Evolutionary conservation across 2,113 vertebrate species (phyloP).

Genomic region (Hemibates koningsi): DNA sequence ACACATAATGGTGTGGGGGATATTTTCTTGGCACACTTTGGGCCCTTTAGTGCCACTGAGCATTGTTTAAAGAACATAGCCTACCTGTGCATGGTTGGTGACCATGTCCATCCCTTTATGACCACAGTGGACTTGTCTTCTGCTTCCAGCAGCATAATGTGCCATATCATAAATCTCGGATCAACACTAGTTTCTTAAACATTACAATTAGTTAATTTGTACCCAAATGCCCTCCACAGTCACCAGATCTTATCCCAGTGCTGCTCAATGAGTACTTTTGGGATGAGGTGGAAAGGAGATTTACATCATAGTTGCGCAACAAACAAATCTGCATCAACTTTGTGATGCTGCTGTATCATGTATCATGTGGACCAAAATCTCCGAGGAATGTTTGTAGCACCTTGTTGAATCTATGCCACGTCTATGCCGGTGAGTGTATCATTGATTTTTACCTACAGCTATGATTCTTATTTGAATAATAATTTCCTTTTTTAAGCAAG

Average conservation of each 20-base stretch:
- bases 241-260: not conserved
- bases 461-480: not conserved
- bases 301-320: fast-evolving
- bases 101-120: fast-evolving
- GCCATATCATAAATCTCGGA: not conserved
- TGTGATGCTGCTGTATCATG: not conserved
- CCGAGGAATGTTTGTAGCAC: fast-evolving
- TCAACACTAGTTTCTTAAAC: not conserved
- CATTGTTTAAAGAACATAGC: not conserved
- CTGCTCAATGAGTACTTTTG: not conserved
- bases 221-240: not conserved
- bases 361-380: not conserved
- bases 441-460: fast-evolving
- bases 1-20: not conserved
- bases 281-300: fast-evolving
- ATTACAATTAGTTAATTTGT: not conserved
- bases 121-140: not conserved
- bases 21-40: not conserved
- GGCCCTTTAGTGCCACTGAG: not conserved
- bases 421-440: fast-evolving
- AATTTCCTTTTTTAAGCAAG: fast-evolving
- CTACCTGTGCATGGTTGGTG: not conserved
- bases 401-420: not conserved
- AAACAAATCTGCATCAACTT: not conserved
- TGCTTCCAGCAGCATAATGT: not conserved